A percentile compares a stretch with the other conserved stretches of the same genome.
Evolutionary conservation across 2,113 vertebrate genomes (phyloP).

Genomic region (Octodon degus): DNA sequence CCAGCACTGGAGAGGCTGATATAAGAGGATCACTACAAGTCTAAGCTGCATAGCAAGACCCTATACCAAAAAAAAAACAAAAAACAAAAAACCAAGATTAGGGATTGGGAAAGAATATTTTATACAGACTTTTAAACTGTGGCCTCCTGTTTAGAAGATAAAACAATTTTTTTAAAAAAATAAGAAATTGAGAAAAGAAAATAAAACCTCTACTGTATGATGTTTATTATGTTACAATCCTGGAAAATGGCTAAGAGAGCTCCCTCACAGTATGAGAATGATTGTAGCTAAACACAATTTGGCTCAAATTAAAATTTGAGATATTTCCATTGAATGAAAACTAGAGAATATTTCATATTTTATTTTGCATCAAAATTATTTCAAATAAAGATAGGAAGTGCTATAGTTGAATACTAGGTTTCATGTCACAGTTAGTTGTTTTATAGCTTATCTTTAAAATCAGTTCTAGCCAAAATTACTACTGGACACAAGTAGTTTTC

Average conservation of each 20-base stretch:
- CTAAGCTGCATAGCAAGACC: too few relatives aligned
- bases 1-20: too few relatives aligned
- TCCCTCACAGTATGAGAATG: neutral
- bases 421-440: neutral
- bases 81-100: too few relatives aligned
- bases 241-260: neutral
- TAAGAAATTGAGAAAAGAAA: constrained; percentile 37
- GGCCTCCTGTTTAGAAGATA: neutral
- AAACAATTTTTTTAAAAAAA: constrained; percentile 38
- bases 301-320: constrained; percentile 4
- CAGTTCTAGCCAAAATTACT: neutral
- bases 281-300: neutral
- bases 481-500: neutral
- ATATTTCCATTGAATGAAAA: neutral
- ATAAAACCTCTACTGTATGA: neutral
- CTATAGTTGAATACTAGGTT: neutral
- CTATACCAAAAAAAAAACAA: too few relatives aligned
- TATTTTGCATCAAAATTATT: neutral
- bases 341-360: constrained; percentile 6
- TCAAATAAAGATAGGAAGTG: constrained; percentile 25
- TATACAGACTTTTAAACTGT: neutral
- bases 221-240: neutral
- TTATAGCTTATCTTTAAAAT: constrained; percentile 14
- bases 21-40: too few relatives aligned
- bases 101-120: neutral